Base-by-base conservation (phyloP, 2,797 vertebrate genomes). In the Thalassophryne amazonica region DNA sequence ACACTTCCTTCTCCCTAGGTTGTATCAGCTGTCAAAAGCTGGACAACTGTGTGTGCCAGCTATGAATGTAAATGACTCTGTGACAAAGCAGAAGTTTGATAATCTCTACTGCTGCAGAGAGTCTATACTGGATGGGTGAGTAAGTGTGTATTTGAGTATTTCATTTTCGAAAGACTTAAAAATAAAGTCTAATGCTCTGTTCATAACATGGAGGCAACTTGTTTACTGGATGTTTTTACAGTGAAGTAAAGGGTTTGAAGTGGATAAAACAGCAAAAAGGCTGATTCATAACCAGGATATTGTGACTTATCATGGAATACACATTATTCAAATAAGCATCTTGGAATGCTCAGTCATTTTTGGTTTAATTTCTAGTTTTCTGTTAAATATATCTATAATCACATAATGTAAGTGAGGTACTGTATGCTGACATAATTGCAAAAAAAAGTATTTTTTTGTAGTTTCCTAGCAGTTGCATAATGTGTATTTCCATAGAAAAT, bases 71-170 rank as follows among this genome's bases (percentile, higher is more conserved):
- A 98, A 98, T 0, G 95, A 98, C 80, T 98, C 95, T 0, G 95
- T 98, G 78, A 98, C 95, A 23, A 98, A 98, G 71, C 95, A 98
- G 89, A 98, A 98, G 76, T 98, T 98, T 80, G 95, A 98, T 80
- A 98, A 98, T 80, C 86, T 98, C 11, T 97, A 98, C 55, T 97
- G 95, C 91, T 97, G 95, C 88, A 88, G 95, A 67, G 95, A 98
- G 33, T 97, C 95, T 15, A 97, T 98, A 71, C 80, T 98, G 81
- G 95, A 98, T 1, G 95, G 95, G 95, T 98, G 84, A 91, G 94
- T 85, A 6, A 17, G 24, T 27, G 18, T 10, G 0, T 1, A n/a
- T 17, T 24, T 32, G 7, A 12, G 11, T 30, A 11, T 33, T 18
- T 30, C 12, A 13, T 29, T 52, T 5, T 41, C 52, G 19, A 30